Evolutionary conservation across 1,140 invertebrate genomes (phyloP).

Genomic region (Formica exsecta): DNA sequence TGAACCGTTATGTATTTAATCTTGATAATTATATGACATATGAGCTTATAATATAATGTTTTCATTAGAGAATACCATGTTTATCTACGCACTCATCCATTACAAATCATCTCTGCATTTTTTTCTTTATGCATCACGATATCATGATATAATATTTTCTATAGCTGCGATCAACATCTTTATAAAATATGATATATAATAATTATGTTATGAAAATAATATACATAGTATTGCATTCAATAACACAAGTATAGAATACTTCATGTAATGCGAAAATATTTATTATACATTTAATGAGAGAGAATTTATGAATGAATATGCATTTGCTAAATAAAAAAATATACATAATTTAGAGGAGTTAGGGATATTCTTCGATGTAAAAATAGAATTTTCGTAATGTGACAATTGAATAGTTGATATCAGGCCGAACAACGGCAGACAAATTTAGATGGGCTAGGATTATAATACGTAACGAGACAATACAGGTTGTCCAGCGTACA

Average conservation of each 20-base stretch:
- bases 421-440: conserved; percentile 30
- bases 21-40: conserved; percentile 19
- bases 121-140: background rate
- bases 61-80: conserved; percentile 14
- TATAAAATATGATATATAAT: background rate
- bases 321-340: background rate
- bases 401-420: conserved; percentile 12
- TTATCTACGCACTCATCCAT: conserved; percentile 3
- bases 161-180: background rate
- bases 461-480: conserved; percentile 76
- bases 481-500: conserved; percentile 62
- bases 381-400: conserved; percentile 29
- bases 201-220: conserved; percentile 4
- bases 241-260: background rate
- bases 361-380: background rate
- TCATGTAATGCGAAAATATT: background rate
- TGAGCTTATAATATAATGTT: conserved; percentile 13
- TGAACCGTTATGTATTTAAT: conserved; percentile 49
- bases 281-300: background rate
- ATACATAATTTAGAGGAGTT: background rate
- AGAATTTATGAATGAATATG: background rate
- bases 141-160: background rate
- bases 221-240: background rate
- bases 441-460: conserved; percentile 49
- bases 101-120: background rate